Percentiles rank a stretch among this genome's conserved stretches.
phyloP scores from a whole-genome alignment of 2,113 vertebrate genomes.

The Dipodomys spectabilis region DNA sequence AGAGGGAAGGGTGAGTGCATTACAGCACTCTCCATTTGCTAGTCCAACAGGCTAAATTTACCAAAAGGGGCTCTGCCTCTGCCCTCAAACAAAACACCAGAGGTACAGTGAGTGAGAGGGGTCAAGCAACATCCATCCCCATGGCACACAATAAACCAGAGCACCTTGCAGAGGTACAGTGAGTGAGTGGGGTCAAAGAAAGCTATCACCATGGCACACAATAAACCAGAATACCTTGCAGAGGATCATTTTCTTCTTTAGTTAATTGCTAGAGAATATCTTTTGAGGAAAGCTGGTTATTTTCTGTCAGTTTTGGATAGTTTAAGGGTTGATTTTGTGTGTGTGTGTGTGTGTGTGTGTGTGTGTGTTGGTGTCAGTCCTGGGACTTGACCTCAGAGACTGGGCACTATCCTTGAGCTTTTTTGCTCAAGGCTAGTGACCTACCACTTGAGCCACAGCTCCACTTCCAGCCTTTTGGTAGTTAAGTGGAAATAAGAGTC shows the following conservation, averaged over 20 bases:
- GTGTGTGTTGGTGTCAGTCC: too few relatives aligned
- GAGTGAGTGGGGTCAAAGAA: constrained; percentile 48
- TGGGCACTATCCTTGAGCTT: too few relatives aligned
- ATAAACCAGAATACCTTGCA: background rate
- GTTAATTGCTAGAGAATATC: constrained; percentile 66
- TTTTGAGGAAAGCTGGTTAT: constrained; percentile 56
- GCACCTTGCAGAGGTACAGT: background rate
- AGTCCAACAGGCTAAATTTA: constrained; percentile 64
- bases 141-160: constrained; percentile 23
- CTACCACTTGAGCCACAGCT: too few relatives aligned
- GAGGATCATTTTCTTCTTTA: background rate
- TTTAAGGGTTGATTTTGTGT: background rate
- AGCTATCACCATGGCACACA: background rate
- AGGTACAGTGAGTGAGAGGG: constrained; percentile 55
- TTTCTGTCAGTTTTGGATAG: constrained; percentile 36
- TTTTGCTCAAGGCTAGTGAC: too few relatives aligned
- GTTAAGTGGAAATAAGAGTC: too few relatives aligned
- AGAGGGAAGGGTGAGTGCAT: constrained; percentile 56
- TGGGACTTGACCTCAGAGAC: too few relatives aligned
- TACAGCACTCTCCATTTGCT: constrained; percentile 61
- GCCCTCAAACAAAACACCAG: constrained; percentile 62
- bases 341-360: too few relatives aligned
- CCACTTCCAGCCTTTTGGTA: too few relatives aligned
- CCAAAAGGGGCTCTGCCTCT: constrained; percentile 53
- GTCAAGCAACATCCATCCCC: constrained; percentile 21